These are phyloP conservation scores for Brenthis daphne DNA, from an alignment of 2,888 invertebrate species.

Conservation along the genomic window DNA sequence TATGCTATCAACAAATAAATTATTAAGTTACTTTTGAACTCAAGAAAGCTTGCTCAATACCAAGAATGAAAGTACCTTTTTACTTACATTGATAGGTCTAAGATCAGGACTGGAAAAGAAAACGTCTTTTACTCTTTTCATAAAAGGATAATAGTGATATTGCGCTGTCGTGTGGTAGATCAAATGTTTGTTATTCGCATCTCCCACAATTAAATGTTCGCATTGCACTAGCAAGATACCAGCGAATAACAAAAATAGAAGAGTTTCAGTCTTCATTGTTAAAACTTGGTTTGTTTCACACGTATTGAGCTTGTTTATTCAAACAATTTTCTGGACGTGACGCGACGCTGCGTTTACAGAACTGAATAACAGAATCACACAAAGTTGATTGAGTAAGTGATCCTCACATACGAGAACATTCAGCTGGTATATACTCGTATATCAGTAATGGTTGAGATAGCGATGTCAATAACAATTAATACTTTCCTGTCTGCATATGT, in stretches of 20 bases:
- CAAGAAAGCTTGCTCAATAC: no score
- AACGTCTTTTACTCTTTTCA: slow-evolving; percentile 52
- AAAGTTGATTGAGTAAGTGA: slow-evolving; percentile 30
- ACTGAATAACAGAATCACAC: slow-evolving; percentile 28
- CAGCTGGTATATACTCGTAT: background rate
- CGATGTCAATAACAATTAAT: slow-evolving; percentile 1
- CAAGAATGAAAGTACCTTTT: slow-evolving; percentile 19
- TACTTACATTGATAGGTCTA: slow-evolving; percentile 54
- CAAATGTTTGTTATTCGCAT: slow-evolving; percentile 46
- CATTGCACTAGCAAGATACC: slow-evolving; percentile 40
- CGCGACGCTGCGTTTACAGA: slow-evolving; percentile 18
- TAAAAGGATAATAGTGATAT: slow-evolving; percentile 50
- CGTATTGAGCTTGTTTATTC: slow-evolving; percentile 35
- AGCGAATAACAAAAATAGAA: slow-evolving; percentile 42
- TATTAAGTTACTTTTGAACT: no score
- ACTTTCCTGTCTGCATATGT: background rate
- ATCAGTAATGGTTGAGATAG: slow-evolving; percentile 3
- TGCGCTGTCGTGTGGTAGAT: slow-evolving; percentile 49
- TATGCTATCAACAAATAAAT: no score
- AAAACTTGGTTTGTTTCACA: slow-evolving; percentile 35
- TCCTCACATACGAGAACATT: slow-evolving; percentile 20
- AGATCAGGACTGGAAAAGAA: slow-evolving; percentile 53
- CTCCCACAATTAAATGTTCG: slow-evolving; percentile 54
- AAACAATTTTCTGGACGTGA: slow-evolving; percentile 38
- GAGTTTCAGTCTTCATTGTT: slow-evolving; percentile 44